Evolutionary conservation across 2,888 invertebrate species (phyloP).

Genomic region (Chymomyza procnemis): DNA sequence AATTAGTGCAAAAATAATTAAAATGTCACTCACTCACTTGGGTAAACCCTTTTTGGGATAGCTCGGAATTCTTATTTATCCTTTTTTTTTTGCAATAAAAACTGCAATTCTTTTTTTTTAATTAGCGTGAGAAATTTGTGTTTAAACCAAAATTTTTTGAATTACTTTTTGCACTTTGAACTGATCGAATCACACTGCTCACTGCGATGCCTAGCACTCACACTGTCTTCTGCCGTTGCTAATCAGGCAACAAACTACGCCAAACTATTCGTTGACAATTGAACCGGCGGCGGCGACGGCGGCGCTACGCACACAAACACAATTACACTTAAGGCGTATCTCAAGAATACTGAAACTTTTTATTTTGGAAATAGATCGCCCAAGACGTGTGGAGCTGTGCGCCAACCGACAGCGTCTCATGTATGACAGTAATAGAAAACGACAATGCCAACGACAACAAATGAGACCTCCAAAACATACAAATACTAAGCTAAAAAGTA

Average conservation of each 20-base stretch:
- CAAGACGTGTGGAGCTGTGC: constrained; percentile 18
- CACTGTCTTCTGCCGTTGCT: constrained; percentile 34
- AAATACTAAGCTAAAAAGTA: constrained; percentile 9
- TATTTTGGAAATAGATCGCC: constrained; percentile 11
- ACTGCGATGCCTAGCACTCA: constrained; percentile 3
- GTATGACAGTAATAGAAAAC: constrained; percentile 33
- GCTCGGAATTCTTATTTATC: constrained; percentile 6
- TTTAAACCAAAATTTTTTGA: neutral
- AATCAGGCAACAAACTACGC: constrained; percentile 23
- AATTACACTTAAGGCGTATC: neutral
- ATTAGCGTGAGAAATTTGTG: constrained; percentile 59
- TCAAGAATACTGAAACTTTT: neutral
- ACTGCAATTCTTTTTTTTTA: constrained; percentile 44
- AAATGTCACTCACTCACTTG: constrained; percentile 67
- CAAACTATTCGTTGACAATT: constrained; percentile 29
- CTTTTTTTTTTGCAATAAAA: constrained; percentile 20
- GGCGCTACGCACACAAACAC: constrained; percentile 17
- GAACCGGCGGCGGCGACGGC: constrained; percentile 5
- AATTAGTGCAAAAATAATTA: neutral
- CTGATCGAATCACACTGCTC: no score
- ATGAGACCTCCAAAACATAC: constrained; percentile 20
- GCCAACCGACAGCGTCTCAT: constrained; percentile 7
- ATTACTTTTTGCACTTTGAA: constrained; percentile 10
- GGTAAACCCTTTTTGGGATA: constrained; percentile 46
- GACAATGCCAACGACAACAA: constrained; percentile 2